Conservation (phyloP, 1,140 invertebrate species). For the Delia radicum region DNA sequence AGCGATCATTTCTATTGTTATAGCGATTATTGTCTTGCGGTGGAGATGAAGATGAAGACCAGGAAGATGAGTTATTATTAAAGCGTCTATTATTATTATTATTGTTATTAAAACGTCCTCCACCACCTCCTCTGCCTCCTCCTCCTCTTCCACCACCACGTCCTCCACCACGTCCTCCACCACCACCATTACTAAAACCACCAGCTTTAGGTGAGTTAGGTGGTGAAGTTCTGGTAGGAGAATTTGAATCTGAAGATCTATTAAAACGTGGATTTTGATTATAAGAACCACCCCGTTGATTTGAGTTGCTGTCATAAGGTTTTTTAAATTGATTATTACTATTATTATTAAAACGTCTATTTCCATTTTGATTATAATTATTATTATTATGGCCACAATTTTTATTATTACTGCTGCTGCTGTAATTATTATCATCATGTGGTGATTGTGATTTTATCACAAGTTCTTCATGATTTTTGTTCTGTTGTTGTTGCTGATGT, state of each 20-base stretch:
- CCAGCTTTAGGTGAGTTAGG: not conserved
- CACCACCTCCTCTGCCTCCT: not conserved
- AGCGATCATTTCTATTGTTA: too few relatives aligned
- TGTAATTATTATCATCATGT: not conserved
- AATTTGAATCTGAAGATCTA: not conserved
- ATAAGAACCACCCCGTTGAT: not conserved
- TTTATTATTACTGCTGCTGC: not conserved
- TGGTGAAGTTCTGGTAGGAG: not conserved
- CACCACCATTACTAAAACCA: not conserved
- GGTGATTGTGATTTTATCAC: not conserved
- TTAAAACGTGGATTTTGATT: not conserved
- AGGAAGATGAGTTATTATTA: too few relatives aligned
- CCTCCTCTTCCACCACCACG: not conserved
- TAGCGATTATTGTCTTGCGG: not conserved
- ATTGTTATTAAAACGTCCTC: not conserved
- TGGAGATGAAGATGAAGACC: not conserved
- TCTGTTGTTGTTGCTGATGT: not conserved
- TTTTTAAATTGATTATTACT: not conserved
- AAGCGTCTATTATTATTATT: not conserved
- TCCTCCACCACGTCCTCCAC: not conserved
- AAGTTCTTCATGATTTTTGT: not conserved
- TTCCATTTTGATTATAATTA: not conserved
- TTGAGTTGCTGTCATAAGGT: not conserved
- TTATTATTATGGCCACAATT: not conserved
- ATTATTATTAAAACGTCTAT: not conserved